Evolutionary conservation across 2,113 vertebrate species (phyloP).

Genomic region (Toxotes jaculatrix): DNA sequence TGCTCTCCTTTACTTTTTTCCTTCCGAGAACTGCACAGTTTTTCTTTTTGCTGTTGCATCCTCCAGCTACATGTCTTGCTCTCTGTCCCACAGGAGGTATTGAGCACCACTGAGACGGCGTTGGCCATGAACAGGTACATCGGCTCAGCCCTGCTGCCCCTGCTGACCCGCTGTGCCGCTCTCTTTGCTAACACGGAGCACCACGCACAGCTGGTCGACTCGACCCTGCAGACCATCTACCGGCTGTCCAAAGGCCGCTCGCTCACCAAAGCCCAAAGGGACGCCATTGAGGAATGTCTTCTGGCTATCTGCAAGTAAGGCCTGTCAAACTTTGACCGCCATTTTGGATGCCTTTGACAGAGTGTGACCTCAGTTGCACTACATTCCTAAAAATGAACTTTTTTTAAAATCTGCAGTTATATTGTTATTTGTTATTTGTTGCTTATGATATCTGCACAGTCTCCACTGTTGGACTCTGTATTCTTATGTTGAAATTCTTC

Average conservation of each 20-base stretch:
- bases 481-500: background rate
- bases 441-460: background rate
- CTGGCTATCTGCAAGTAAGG: constrained; percentile 95
- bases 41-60: background rate
- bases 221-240: constrained; percentile 95
- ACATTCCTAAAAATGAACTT: too few species aligned
- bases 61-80: background rate
- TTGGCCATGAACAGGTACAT: constrained; percentile 95
- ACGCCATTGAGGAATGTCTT: constrained; percentile 95
- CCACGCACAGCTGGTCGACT: constrained; percentile 90
- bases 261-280: constrained; percentile 97
- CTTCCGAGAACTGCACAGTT: background rate
- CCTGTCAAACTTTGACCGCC: background rate
- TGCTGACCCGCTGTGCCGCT: constrained; percentile 95
- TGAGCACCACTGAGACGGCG: constrained; percentile 95
- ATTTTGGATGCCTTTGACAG: background rate
- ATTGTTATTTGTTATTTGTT: background rate
- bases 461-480: background rate
- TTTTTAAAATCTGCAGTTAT: background rate
- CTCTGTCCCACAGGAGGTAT: constrained; percentile 84
- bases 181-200: constrained; percentile 95
- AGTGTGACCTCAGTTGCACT: background rate
- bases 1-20: too few species aligned
- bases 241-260: constrained; percentile 96
- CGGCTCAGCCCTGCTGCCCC: constrained; percentile 93